phyloP scores from a whole-genome alignment of 2,113 vertebrate genomes.

The Grus americana region DNA sequence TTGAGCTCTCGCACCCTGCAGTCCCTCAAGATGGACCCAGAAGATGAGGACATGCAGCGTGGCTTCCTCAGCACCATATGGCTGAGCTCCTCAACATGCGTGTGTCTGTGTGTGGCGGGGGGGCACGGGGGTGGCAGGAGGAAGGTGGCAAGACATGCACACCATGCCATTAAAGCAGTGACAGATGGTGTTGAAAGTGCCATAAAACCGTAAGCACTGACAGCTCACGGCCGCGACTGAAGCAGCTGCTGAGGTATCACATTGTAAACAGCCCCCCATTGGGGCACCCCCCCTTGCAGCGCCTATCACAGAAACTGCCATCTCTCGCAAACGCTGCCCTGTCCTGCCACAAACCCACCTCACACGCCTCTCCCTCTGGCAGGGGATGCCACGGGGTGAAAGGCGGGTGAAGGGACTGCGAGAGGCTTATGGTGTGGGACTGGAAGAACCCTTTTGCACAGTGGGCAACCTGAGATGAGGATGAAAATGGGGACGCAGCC shows the following conservation, averaged over 20 bases:
- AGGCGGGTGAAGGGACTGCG: accelerated
- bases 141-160: not conserved
- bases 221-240: not conserved
- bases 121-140: not conserved
- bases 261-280: not conserved
- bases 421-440: accelerated
- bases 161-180: conserved; percentile 1
- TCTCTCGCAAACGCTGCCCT: not conserved
- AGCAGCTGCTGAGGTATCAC: conserved; percentile 56
- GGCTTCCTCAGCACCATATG: not conserved
- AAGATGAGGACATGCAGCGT: accelerated
- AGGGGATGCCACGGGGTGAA: not conserved
- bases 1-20: not conserved
- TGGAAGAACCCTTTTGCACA: not conserved
- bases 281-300: not conserved
- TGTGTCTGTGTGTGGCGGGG: not conserved
- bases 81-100: not conserved
- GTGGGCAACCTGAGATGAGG: not conserved
- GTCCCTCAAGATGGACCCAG: not conserved
- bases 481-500: not conserved
- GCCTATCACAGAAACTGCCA: not conserved
- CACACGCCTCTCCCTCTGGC: accelerated
- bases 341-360: not conserved
- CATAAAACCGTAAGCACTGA: conserved; percentile 40
- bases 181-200: conserved; percentile 66